phyloP scores from a whole-genome alignment of 1,140 invertebrate genomes.

The Reticulitermes speratus region DNA sequence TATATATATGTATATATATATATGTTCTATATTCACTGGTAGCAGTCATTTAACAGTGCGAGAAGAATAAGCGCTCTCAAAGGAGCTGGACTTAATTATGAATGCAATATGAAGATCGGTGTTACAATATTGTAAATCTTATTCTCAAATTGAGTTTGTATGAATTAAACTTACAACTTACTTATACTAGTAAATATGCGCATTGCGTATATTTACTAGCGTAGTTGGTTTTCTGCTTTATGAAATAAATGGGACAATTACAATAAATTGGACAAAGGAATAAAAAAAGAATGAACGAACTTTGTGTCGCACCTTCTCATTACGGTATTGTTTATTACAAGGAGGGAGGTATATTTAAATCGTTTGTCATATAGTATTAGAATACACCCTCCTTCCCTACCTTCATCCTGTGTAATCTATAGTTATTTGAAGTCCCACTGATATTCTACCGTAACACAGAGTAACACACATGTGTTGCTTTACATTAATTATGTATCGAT shows the following conservation, averaged over 20 bases:
- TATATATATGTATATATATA: no score
- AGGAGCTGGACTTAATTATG: background rate
- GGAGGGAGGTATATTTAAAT: background rate
- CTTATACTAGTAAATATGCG: no score
- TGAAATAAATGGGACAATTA: constrained; percentile 14
- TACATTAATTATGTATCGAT: background rate
- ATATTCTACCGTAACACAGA: background rate
- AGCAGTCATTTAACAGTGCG: background rate
- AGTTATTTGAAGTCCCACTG: background rate
- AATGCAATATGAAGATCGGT: background rate
- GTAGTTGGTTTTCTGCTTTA: background rate
- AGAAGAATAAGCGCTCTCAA: background rate
- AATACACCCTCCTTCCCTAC: background rate
- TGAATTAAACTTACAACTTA: background rate
- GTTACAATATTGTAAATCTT: constrained; percentile 5
- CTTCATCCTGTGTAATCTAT: background rate
- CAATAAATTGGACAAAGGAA: background rate
- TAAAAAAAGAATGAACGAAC: constrained; percentile 2
- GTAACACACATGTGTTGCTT: background rate
- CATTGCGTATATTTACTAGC: background rate
- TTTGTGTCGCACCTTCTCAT: background rate
- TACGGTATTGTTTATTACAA: background rate
- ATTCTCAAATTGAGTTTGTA: background rate
- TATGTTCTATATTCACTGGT: background rate
- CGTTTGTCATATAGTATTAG: background rate